Base-by-base conservation (phyloP, 37 sponge, comb jelly and placozoan genomes). In the Theonella swinhoei region DNA sequence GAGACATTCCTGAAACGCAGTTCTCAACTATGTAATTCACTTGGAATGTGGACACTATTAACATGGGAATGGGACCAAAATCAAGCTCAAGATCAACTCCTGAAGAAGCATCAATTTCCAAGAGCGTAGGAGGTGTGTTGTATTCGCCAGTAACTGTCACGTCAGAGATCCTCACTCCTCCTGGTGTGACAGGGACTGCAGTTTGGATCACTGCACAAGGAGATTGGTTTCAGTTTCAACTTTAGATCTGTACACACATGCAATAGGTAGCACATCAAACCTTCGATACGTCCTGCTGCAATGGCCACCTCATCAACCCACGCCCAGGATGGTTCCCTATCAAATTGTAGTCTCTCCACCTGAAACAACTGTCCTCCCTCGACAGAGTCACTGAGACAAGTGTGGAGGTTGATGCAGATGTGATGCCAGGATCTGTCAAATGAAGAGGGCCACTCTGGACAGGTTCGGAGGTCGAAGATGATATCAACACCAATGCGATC, bases 231-330 rank as follows among this genome's bases (percentile, higher is more conserved):
- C 7, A 47, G 14, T 14, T 14, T 17, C 54, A 47, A 47, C 11
- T 17, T 17, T 47, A 14, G 54, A 47, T 47, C 54, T 47, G 54
- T 17, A 47, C 7, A 7, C 54, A 47, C 11, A 47, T 47, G 11
- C 14, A 47, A 47, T 47, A 14, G 7, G 11, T 14, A 47, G 54
- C 54, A 47, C 54, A 26, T 62, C 66, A 71, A n/a, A 84, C 85
- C 34, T 76, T 35, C 26, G 36, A 31, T 2, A 19, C 31, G 23
- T 31, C 58, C 69, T 34, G 28, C 4, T 19, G 85, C 38, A 43
- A 88, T 42, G 34, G 77, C 42, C 39, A 89, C n/a, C 9, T 89
- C 68, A 31, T 89, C 93, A 39, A 93, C 64, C 83, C 87, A 93
- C 34, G 42, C 28, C 72, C 0, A 60, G 70, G 78, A 89, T 1